These are phyloP conservation scores for Machaerirhynchus nigripectus DNA, from an alignment of 2,113 vertebrate species.

Conservation along the genomic window DNA sequence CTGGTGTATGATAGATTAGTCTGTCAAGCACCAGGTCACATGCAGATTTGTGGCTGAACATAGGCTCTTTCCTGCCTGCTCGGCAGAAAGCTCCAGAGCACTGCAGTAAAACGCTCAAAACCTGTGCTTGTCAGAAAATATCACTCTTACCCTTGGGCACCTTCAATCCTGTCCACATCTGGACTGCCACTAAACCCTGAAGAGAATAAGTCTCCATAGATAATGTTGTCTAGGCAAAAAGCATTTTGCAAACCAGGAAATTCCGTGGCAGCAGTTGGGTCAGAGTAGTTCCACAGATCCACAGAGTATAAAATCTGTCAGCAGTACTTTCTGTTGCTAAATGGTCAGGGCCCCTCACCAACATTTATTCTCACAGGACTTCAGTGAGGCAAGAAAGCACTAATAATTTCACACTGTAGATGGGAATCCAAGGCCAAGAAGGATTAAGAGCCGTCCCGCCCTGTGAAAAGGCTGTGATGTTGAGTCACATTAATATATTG, in stretches of 20 bases:
- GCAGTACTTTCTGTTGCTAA: neutral
- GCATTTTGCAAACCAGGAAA: neutral
- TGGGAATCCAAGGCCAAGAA: neutral
- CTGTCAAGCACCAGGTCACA: neutral
- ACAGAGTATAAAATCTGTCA: neutral
- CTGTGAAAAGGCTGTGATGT: neutral
- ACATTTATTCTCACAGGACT: neutral
- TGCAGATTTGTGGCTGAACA: constrained; percentile 5
- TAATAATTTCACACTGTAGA: neutral
- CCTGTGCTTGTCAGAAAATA: constrained; percentile 13
- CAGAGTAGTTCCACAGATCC: neutral
- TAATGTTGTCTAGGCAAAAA: neutral
- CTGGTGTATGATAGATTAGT: neutral
- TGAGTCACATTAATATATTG: neutral
- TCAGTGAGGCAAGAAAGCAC: neutral
- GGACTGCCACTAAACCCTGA: neutral
- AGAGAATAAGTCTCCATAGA: neutral
- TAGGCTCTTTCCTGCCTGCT: neutral
- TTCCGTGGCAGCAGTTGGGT: neutral
- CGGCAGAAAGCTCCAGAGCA: constrained; percentile 38
- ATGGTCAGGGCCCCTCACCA: neutral
- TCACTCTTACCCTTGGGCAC: constrained; percentile 22
- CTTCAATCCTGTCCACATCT: neutral
- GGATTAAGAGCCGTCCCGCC: neutral
- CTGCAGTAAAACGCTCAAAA: constrained; percentile 25